Base-by-base conservation (phyloP, 2,888 invertebrate species). In the Callinectes sapidus region DNA sequence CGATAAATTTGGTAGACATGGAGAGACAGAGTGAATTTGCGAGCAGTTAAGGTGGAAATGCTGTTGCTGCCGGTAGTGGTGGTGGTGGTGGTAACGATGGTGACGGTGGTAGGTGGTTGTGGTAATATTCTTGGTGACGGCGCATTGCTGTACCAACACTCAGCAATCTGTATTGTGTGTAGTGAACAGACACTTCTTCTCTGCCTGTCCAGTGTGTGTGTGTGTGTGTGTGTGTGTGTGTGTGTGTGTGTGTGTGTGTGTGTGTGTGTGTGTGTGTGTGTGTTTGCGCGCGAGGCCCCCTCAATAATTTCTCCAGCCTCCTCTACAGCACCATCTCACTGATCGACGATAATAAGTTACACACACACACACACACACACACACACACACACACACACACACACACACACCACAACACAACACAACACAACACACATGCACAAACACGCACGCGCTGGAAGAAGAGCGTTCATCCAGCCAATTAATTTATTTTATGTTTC, bases 401-500 rank as follows among this genome's bases (percentile, higher is more conserved):
- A 48, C 48, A 48, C 48, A 48, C 48, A 48, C 48, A 48, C 48
- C 8, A 61, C 3, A 61, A 61, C 61, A 61, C 61, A 61, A 18
- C 61, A 61, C 61, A 61, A 61, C 61, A 61, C 61, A 61, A 2
- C 61, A 61, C 61, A 18, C 61, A 61, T 16, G 10, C 61, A 61
- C 61, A 61, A 16, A 61, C 61, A 61, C 61, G 23, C 61, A 28
- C 28, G 28, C 71, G 28, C n/a, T n/a, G 81, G n/a, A 90, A 90
- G 90, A 90, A 90, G 85, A 86, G 85, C 86, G 86, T 90, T 61
- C 90, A 90, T 90, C 35, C 48, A n/a, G 39, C 90, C 86, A 90
- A 90, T 90, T 90, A 86, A 90, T 90, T 90, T 86, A 86, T 90
- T 71, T 90, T 48, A 86, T 90, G 90, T 90, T 55, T 90, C 85